Percentiles rank a stretch among this genome's conserved stretches.
Evolutionary conservation across 1,140 invertebrate species (phyloP).

Genomic region (Zaprionus gabonicus): DNA sequence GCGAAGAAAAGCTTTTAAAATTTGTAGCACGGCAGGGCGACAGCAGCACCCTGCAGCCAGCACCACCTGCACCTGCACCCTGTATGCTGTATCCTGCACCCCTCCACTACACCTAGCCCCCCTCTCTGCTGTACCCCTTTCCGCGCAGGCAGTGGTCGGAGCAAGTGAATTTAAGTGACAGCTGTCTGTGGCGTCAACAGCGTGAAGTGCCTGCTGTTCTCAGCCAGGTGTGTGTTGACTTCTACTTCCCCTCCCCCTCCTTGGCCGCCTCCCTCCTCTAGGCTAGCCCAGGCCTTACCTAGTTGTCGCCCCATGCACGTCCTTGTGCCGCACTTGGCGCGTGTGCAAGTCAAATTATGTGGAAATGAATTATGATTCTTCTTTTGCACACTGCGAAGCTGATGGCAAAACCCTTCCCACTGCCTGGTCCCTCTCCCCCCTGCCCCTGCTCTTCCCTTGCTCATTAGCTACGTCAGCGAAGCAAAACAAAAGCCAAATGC

Average conservation of each 20-base stretch:
- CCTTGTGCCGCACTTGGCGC: constrained; percentile 32
- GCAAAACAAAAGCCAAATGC: constrained; percentile 37
- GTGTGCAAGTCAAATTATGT: constrained; percentile 77
- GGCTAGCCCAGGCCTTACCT: background rate
- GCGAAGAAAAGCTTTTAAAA: constrained; percentile 70
- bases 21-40: constrained; percentile 1
- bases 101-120: background rate
- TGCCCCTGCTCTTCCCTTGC: constrained; percentile 10
- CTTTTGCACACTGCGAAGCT: constrained; percentile 33
- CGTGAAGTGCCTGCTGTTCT: constrained; percentile 11
- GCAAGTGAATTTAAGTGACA: constrained; percentile 72
- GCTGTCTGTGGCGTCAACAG: constrained; percentile 62
- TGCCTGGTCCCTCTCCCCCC: constrained; percentile 23
- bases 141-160: constrained; percentile 39
- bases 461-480: constrained; percentile 48
- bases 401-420: background rate
- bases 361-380: constrained; percentile 71
- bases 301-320: constrained; percentile 9
- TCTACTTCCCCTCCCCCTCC: background rate
- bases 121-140: constrained; percentile 2
- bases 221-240: constrained; percentile 1
- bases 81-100: background rate
- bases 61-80: constrained; percentile 11
- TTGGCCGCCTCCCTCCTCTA: background rate
- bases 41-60: background rate